Evolutionary conservation across 2,797 vertebrate species (phyloP).

Genomic region (Alectoris magna): DNA sequence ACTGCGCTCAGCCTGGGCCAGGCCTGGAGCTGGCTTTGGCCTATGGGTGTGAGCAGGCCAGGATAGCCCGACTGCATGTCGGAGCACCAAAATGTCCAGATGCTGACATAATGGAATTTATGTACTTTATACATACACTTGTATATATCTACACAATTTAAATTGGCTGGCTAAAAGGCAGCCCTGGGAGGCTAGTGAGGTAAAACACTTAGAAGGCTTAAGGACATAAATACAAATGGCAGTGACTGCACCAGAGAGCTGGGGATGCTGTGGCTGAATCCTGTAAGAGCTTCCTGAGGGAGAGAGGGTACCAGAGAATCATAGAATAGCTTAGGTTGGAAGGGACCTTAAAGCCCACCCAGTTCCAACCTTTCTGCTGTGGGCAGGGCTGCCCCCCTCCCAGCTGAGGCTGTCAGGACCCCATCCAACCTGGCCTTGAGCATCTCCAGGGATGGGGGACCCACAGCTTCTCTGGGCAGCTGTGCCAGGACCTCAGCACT

Average conservation of each 20-base stretch:
- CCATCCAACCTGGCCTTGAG: no score
- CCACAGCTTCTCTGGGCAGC: no score
- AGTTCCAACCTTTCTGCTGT: no score
- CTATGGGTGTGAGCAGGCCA: not conserved
- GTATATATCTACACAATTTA: not conserved
- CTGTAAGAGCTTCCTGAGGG: slow-evolving; percentile 2
- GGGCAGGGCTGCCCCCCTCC: no score
- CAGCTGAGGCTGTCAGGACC: no score
- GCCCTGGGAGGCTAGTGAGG: not conserved
- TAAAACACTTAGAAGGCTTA: not conserved
- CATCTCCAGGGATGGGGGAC: no score
- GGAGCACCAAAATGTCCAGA: not conserved
- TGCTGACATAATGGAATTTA: slow-evolving; percentile 1
- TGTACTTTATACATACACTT: not conserved
- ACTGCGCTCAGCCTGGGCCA: not conserved
- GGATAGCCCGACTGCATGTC: accelerated
- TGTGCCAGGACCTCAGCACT: no score
- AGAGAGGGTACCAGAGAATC: not conserved
- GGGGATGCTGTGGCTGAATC: not conserved
- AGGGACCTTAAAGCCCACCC: no score
- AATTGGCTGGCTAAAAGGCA: slow-evolving; percentile 19
- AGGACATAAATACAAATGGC: slow-evolving; percentile 7
- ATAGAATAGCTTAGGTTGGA: no score
- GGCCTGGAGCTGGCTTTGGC: not conserved
- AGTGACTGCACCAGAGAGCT: not conserved